Percentiles rank a stretch among this genome's conserved stretches.
phyloP scores from a whole-genome alignment of 2,888 invertebrate genomes.

The Prosapia bicincta region DNA sequence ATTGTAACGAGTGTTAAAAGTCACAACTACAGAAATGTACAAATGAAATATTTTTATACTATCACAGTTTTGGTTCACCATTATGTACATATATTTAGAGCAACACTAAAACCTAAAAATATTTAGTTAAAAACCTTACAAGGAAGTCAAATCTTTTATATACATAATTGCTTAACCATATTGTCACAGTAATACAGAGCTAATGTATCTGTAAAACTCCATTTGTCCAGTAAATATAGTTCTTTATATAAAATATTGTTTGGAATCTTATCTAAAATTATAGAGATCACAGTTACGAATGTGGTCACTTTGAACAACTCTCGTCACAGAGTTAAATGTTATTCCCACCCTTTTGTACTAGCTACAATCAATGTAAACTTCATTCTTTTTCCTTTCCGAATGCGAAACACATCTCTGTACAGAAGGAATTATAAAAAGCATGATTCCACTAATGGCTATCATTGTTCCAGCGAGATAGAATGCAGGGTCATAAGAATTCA shows the following conservation, averaged over 20 bases:
- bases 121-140: neutral
- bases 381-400: neutral
- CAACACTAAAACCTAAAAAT: neutral
- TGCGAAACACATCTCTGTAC: constrained; percentile 50
- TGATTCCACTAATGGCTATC: constrained; percentile 81
- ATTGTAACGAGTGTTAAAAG: neutral
- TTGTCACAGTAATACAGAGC: neutral
- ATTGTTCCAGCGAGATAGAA: constrained; percentile 85
- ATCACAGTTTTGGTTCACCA: neutral
- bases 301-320: neutral
- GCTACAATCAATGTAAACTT: neutral
- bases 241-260: neutral
- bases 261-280: neutral
- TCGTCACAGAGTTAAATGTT: neutral
- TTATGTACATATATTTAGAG: neutral
- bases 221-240: neutral
- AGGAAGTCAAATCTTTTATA: neutral
- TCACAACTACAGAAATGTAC: neutral
- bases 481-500: constrained; percentile 76
- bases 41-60: neutral
- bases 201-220: neutral
- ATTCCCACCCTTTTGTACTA: neutral
- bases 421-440: constrained; percentile 79
- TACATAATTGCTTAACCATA: neutral
- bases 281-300: neutral